Evolutionary conservation across 2,113 vertebrate genomes (phyloP).

Genomic region (Calonectris borealis): DNA sequence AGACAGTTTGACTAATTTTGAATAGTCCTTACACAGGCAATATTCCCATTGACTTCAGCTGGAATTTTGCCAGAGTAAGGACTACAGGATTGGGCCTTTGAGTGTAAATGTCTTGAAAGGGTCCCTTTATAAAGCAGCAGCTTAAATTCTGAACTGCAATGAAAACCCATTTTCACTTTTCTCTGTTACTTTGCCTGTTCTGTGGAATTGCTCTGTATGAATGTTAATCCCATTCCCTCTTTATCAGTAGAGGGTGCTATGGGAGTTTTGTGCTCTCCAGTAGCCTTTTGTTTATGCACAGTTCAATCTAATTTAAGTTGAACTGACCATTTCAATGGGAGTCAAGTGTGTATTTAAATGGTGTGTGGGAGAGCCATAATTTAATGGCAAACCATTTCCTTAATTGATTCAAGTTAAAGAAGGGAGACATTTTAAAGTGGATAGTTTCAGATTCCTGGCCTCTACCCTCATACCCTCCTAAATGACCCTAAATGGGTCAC

Average conservation of each 20-base stretch:
- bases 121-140: slow-evolving; percentile 52
- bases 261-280: slow-evolving; percentile 59
- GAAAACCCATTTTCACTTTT: slow-evolving; percentile 56
- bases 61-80: slow-evolving; percentile 53
- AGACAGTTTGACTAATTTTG: slow-evolving; percentile 67
- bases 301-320: slow-evolving; percentile 68
- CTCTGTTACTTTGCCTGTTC: slow-evolving; percentile 24
- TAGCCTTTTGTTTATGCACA: slow-evolving; percentile 56
- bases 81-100: slow-evolving; percentile 43
- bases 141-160: slow-evolving; percentile 51
- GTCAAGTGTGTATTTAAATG: slow-evolving; percentile 64
- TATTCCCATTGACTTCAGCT: slow-evolving; percentile 69
- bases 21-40: slow-evolving; percentile 63
- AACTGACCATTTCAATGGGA: slow-evolving; percentile 67
- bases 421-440: slow-evolving; percentile 52
- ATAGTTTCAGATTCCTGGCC: slow-evolving; percentile 46
- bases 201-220: slow-evolving; percentile 46
- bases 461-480: background rate
- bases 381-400: slow-evolving; percentile 59
- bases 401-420: slow-evolving; percentile 58
- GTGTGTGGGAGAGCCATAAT: slow-evolving; percentile 57
- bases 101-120: slow-evolving; percentile 55
- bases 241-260: slow-evolving; percentile 74
- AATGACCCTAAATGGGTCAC: slow-evolving; percentile 20
- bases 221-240: slow-evolving; percentile 54